A percentile compares a stretch with the other conserved stretches of the same genome.
These are phyloP conservation scores for Pristionchus fissidentatus DNA, from an alignment of 2,888 invertebrate species.

Conservation along the genomic window DNA sequence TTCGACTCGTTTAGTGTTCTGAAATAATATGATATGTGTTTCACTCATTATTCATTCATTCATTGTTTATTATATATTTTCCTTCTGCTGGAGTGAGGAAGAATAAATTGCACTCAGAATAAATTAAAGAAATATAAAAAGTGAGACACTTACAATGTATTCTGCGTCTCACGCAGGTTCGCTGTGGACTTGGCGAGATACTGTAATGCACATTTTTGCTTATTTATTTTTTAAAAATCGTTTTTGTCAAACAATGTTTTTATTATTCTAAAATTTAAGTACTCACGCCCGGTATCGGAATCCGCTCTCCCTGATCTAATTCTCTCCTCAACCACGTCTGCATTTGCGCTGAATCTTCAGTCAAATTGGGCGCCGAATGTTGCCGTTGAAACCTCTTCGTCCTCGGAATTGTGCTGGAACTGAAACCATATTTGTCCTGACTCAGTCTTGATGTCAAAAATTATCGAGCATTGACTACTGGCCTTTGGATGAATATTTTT, in stretches of 20 bases:
- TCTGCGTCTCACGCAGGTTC: neutral
- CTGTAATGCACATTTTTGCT: constrained; percentile 19
- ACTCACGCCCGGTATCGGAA: constrained; percentile 54
- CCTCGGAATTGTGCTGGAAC: neutral
- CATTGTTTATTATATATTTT: neutral
- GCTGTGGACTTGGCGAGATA: constrained; percentile 9
- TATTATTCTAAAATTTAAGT: neutral
- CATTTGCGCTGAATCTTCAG: constrained; percentile 52
- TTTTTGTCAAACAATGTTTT: neutral
- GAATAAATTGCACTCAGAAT: too few relatives aligned
- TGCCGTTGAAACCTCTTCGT: constrained; percentile 32
- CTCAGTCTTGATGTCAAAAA: too few relatives aligned
- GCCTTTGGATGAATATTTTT: too few relatives aligned
- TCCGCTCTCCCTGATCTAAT: constrained; percentile 60
- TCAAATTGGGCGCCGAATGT: constrained; percentile 53
- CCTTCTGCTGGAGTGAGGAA: too few relatives aligned
- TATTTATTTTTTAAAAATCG: neutral
- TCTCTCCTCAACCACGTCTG: constrained; percentile 62
- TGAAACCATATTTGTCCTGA: too few relatives aligned
- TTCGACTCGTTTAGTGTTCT: constrained; percentile 47
- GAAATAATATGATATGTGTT: neutral
- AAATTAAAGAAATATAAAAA: neutral
- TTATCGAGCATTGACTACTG: neutral
- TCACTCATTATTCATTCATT: neutral
- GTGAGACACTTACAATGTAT: constrained; percentile 8